phyloP scores from a whole-genome alignment of 2,888 invertebrate species.

The Laspeyria flexula region DNA sequence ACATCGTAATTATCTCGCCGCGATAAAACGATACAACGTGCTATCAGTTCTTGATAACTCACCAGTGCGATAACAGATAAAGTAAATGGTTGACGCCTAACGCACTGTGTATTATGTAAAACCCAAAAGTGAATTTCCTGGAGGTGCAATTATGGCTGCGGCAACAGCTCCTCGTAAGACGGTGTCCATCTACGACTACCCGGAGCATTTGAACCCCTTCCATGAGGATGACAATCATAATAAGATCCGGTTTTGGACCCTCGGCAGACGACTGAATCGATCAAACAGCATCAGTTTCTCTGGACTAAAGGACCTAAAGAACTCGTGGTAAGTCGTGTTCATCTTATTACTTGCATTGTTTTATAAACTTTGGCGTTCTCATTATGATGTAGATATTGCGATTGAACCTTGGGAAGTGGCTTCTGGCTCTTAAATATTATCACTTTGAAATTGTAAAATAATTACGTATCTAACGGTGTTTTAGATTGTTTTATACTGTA shows the following conservation, averaged over 20 bases:
- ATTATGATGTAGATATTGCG: not conserved
- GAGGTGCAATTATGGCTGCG: conserved; percentile 68
- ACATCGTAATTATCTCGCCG: conserved; percentile 75
- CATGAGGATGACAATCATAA: conserved; percentile 89
- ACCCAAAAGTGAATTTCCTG: conserved; percentile 57
- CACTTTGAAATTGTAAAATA: conserved; percentile 48
- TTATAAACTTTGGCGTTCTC: conserved; percentile 12
- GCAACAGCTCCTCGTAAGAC: conserved; percentile 79
- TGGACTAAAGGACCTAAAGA: conserved; percentile 84
- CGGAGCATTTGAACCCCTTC: conserved; percentile 92
- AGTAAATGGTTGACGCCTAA: conserved; percentile 75
- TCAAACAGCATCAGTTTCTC: conserved; percentile 88
- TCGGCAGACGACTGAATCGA: conserved; percentile 81
- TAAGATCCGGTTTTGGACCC: conserved; percentile 87
- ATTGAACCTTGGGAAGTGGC: conserved; percentile 40
- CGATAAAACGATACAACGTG: conserved; percentile 75
- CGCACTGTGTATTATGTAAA: conserved; percentile 78
- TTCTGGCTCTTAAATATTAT: conserved; percentile 43
- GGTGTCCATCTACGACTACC: conserved; percentile 89
- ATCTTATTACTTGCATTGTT: conserved; percentile 5
- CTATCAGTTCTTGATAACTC: conserved; percentile 77
- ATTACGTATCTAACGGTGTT: conserved; percentile 46
- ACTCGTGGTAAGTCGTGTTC: conserved; percentile 85
- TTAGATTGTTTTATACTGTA: conserved; percentile 18
- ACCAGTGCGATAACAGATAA: conserved; percentile 82